Evolutionary conservation across 2,888 invertebrate genomes (phyloP), one percentile per base, ranked within the genome.

Genomic region (Melitaea athalia): DNA sequence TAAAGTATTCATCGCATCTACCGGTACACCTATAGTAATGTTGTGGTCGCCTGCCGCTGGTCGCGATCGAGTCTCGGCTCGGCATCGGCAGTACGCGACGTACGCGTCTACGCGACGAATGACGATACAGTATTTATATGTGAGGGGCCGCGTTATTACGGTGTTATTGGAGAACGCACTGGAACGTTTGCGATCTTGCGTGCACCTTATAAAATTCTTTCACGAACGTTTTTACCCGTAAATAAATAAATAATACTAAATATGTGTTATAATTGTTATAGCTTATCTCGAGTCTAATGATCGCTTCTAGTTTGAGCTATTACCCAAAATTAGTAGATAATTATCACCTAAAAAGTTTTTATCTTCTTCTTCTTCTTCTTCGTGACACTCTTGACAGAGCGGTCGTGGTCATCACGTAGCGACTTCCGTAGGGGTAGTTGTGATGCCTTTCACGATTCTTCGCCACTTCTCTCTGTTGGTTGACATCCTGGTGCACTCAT

Each of bases 121-220:
- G 79, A 78, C 79, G 81, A 86, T 87, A 38, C 5, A 86, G 24
- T 24, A 84, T n/a, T n/a, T n/a, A n/a, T 82, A 87, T 88, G 86
- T 85, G 83, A 85, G 83, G 79, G 84, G 83, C 83, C 85, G 75
- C 83, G 45, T 77, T 72, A 77, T 73, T 80, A 81, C 84, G 38
- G 42, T 42, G 57, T 42, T 38, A 57, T 83, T 85, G 80, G 76
- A 81, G 76, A 81, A 82, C 79, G 80, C 74, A 76, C 79, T 76
- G 80, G 72, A 77, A 77, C 78, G 76, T 78, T 78, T 76, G 77
- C 78, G 73, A 72, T 76, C 74, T 75, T 76, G 77, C 80, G 77
- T 74, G 82, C 80, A 78, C 33, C 76, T 79, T 78, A 81, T 81
- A 69, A 79, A 81, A 82, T 79, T 83, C 77, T 79, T 79, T 74